These are phyloP conservation scores for Orchesella cincta DNA, from an alignment of 1,140 invertebrate species.

Conservation along the genomic window DNA sequence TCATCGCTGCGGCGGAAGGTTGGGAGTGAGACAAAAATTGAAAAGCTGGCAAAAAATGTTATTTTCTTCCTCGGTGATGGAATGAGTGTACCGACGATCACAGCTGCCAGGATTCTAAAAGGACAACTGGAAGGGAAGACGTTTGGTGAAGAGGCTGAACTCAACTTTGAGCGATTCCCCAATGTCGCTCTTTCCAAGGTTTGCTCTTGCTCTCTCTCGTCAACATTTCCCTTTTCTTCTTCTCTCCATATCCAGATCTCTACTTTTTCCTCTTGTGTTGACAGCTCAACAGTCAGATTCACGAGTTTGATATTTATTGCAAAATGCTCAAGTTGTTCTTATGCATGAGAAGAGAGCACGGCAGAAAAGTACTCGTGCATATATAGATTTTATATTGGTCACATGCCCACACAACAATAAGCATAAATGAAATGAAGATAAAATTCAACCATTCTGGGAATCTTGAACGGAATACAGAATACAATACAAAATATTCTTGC, in stretches of 20 bases:
- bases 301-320: no score
- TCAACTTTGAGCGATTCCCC: conserved; percentile 29
- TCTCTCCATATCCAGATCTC: not conserved
- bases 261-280: not conserved
- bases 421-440: no score
- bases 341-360: no score
- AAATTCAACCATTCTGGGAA: no score
- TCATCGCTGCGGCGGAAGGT: conserved; percentile 19
- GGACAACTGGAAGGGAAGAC: conserved; percentile 3
- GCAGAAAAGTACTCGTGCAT: no score
- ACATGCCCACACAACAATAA: no score
- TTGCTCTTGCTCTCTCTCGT: not conserved
- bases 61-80: conserved; percentile 35
- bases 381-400: no score
- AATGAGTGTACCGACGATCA: conserved; percentile 40
- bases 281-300: no score
- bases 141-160: conserved; percentile 3
- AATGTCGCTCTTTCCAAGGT: conserved; percentile 9
- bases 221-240: not conserved
- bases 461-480: no score
- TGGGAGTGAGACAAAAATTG: not conserved
- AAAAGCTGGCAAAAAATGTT: conserved; percentile 27
- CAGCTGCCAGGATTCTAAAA: conserved; percentile 47
- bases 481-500: no score
- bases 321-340: no score